A percentile compares a stretch with the other conserved stretches of the same genome.
phyloP scores from a whole-genome alignment of 64 coral and sea anemone genomes.

The Actinia equina region DNA sequence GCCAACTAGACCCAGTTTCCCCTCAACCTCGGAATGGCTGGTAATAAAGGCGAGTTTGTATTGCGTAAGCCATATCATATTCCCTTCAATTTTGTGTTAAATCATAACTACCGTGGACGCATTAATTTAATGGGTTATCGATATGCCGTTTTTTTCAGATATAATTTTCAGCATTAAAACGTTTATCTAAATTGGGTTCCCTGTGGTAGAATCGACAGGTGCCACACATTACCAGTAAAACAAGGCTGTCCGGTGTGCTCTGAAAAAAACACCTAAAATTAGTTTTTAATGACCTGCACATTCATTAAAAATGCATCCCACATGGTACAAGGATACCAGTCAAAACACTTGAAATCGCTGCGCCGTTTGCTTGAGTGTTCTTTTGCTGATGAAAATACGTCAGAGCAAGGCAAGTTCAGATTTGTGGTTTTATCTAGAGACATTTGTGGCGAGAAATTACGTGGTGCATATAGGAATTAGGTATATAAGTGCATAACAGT shows the following conservation, averaged over 20 bases:
- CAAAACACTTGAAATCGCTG: not conserved
- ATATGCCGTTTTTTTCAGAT: not conserved
- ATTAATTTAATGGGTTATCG: not conserved
- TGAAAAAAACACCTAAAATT: not conserved
- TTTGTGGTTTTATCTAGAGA: no score
- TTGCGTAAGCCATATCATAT: no score
- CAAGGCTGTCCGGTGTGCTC: not conserved
- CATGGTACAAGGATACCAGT: not conserved
- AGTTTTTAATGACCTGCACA: not conserved
- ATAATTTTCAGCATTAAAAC: not conserved
- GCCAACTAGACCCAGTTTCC: no score
- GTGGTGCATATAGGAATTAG: no score
- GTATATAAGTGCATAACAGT: no score
- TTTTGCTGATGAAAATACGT: not conserved
- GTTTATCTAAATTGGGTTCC: no score
- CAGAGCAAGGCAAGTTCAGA: no score
- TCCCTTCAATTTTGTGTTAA: no score
- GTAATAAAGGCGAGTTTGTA: no score
- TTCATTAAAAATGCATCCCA: not conserved
- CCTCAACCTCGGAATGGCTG: no score
- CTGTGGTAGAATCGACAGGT: not conserved
- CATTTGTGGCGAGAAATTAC: no score
- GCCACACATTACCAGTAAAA: not conserved
- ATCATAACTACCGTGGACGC: no score
- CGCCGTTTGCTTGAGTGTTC: not conserved